Base-by-base conservation (phyloP, 2,888 invertebrate genomes). In the Athalia cordata region DNA sequence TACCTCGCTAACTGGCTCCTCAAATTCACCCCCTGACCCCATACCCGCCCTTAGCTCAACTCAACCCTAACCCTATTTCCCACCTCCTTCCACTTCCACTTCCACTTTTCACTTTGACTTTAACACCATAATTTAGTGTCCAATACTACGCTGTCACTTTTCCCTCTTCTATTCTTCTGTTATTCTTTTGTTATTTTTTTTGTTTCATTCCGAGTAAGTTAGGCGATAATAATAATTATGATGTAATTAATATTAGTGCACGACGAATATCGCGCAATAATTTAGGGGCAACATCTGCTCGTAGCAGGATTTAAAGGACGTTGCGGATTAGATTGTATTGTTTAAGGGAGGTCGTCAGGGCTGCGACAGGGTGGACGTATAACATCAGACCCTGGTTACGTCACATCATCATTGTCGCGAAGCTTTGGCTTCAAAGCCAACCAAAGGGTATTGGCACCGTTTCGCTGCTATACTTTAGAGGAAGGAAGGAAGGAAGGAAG, bases 401-500 rank as follows among this genome's bases (percentile, higher is more conserved):
- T 72, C 72, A 59, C 72, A 59, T 45, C 59, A 72, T 72, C 72
- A 72, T 72, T 72, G 72, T 72, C 72, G 59, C 43, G 59, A 11
- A 57, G 72, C 57, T 59, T 72, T 59, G 52, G 45, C 47, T 59
- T n/a, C 72, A 59, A 7, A 59, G 57, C 72, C 72, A 43, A 59
- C 45, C 47, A 57, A 72, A 72, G 59, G 57, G 72, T 72, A 72
- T 47, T 72, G 72, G 57, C 72, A 72, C 47, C 72, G 47, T 72
- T 68, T n/a, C 43, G 55, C n/a, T 4, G 55, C 55, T 29, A 29
- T 29, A 29, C 29, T 29, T 29, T 29, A 68, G 62, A 78, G 8
- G 77, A 65, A 78, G n/a, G 57, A 67, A 78, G 66, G 75, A 65
- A 66, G 77, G 67, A 78, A 59, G 61, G 79, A n/a, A 65, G 61